Evolutionary conservation across 2,113 vertebrate genomes (phyloP).

Genomic region (Guaruba guarouba): DNA sequence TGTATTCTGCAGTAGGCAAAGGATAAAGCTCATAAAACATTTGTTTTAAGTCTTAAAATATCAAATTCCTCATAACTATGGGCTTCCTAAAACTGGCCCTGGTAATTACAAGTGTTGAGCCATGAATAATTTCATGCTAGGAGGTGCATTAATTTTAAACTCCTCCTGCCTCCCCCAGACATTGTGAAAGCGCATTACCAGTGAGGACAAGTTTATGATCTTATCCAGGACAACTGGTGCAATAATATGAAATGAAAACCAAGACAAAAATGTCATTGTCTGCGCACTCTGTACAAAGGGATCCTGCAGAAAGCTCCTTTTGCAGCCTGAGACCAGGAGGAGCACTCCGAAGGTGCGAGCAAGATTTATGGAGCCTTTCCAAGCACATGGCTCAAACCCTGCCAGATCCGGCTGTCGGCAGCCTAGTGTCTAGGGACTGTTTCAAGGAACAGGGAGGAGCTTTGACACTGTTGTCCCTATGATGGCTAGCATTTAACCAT

Average conservation of each 20-base stretch:
- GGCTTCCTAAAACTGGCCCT: slow-evolving; percentile 64
- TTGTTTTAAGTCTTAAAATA: slow-evolving; percentile 86
- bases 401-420: not conserved
- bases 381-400: not conserved
- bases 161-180: slow-evolving; percentile 47
- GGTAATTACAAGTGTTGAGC: slow-evolving; percentile 74
- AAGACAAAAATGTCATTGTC: slow-evolving; percentile 63
- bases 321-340: not conserved
- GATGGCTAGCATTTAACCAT: not conserved
- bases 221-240: slow-evolving; percentile 66
- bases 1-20: slow-evolving; percentile 61
- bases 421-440: not conserved
- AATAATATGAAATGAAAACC: slow-evolving; percentile 59
- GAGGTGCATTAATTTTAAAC: slow-evolving; percentile 48
- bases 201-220: slow-evolving; percentile 68
- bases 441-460: slow-evolving; percentile 12
- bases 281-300: slow-evolving; percentile 23
- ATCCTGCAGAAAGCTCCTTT: slow-evolving; percentile 20
- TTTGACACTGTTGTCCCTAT: not conserved
- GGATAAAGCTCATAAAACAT: slow-evolving; percentile 75
- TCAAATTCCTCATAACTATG: slow-evolving; percentile 75
- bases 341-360: not conserved
- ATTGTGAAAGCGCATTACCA: slow-evolving; percentile 46
- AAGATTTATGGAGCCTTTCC: slow-evolving; percentile 36
- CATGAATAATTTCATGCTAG: slow-evolving; percentile 67